Conservation (phyloP, 2,113 vertebrate genomes). For the Cisticola juncidis region DNA sequence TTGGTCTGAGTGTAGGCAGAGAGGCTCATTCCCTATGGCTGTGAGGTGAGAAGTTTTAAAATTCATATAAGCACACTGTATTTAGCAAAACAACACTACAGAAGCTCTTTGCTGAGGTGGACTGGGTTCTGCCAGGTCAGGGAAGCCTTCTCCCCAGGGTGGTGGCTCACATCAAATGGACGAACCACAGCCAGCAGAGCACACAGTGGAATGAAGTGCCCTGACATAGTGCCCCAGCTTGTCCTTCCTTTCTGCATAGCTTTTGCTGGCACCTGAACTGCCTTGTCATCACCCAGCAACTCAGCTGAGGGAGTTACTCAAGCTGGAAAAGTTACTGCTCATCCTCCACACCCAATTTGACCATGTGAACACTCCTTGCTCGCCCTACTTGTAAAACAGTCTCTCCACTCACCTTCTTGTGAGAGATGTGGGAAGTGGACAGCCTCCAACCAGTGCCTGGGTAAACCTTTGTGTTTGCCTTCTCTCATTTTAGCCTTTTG, state of each 20-base stretch:
- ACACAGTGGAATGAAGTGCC: not conserved
- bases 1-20: not conserved
- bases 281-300: not conserved
- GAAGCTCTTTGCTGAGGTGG: not conserved
- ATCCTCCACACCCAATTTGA: not conserved
- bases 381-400: not conserved
- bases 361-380: not conserved
- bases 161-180: not conserved
- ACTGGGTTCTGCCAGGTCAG: not conserved
- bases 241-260: not conserved
- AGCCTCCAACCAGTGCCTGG: not conserved
- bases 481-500: slow-evolving; percentile 30
- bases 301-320: not conserved
- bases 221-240: not conserved
- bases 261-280: not conserved
- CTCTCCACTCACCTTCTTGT: not conserved
- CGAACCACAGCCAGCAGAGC: not conserved
- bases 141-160: not conserved
- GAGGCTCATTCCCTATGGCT: not conserved
- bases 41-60: not conserved
- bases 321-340: not conserved
- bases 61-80: not conserved
- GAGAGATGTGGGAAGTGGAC: not conserved
- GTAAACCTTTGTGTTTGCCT: slow-evolving; percentile 18
- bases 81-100: not conserved